These are phyloP conservation scores for Bufo bufo DNA, from an alignment of 2,113 vertebrate species.

Conservation along the genomic window DNA sequence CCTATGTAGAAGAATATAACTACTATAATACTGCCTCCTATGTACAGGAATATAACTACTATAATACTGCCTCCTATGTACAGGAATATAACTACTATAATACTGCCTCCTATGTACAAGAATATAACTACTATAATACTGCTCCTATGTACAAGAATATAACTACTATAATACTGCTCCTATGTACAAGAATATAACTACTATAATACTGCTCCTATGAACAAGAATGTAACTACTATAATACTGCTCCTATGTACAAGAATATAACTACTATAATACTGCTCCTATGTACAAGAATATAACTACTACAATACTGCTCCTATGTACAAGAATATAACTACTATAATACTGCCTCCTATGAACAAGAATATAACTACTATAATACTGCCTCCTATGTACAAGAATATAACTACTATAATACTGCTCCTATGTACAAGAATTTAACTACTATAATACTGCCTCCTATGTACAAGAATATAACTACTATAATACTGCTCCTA, in stretches of 20 bases:
- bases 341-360: not conserved
- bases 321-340: not conserved
- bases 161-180: conserved; percentile 1
- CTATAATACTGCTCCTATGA: not conserved
- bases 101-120: not conserved
- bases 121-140: conserved; percentile 5
- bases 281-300: too few relatives aligned
- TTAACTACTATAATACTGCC: not conserved
- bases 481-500: not conserved
- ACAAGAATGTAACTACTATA: not conserved
- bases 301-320: too few relatives aligned
- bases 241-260: not conserved
- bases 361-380: not conserved
- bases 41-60: not conserved
- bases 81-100: not conserved
- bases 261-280: not conserved
- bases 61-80: too few relatives aligned
- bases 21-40: not conserved
- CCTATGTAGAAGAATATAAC: not conserved
- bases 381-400: too few relatives aligned
- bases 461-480: not conserved
- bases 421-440: not conserved
- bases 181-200: not conserved
- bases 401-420: not conserved
- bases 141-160: not conserved